phyloP scores from a whole-genome alignment of 2,888 invertebrate genomes.

The Phragmatobia fuliginosa region DNA sequence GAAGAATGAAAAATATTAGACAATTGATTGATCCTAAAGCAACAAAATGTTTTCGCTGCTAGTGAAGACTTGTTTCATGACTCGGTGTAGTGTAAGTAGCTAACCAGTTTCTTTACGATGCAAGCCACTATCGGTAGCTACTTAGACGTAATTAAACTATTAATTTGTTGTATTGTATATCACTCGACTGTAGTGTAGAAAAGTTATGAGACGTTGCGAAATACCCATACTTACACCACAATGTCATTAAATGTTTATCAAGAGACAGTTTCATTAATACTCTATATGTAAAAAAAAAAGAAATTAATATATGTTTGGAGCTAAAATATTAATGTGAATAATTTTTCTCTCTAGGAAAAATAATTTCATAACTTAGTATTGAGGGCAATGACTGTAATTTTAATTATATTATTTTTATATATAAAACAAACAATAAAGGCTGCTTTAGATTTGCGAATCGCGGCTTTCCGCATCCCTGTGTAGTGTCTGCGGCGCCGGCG shows the following conservation, averaged over 20 bases:
- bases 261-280: background rate
- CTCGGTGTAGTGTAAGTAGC: background rate
- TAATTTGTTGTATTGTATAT: background rate
- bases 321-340: background rate
- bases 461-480: conserved; percentile 69
- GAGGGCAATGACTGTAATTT: conserved; percentile 40
- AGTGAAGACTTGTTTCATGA: background rate
- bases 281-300: too few relatives aligned
- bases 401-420: conserved; percentile 32
- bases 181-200: background rate
- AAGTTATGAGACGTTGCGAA: background rate
- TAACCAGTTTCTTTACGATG: background rate
- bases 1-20: background rate
- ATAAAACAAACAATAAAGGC: conserved; percentile 41
- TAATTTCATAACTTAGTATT: background rate
- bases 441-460: conserved; percentile 54
- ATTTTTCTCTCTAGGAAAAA: background rate
- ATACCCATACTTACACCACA: background rate
- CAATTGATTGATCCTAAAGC: background rate
- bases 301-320: background rate
- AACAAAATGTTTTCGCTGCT: background rate
- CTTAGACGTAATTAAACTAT: background rate
- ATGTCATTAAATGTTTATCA: background rate
- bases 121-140: background rate
- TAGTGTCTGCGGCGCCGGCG: conserved; percentile 77